These are phyloP conservation scores for Phodopus roborovskii DNA, from an alignment of 2,113 vertebrate genomes.

Conservation along the genomic window DNA sequence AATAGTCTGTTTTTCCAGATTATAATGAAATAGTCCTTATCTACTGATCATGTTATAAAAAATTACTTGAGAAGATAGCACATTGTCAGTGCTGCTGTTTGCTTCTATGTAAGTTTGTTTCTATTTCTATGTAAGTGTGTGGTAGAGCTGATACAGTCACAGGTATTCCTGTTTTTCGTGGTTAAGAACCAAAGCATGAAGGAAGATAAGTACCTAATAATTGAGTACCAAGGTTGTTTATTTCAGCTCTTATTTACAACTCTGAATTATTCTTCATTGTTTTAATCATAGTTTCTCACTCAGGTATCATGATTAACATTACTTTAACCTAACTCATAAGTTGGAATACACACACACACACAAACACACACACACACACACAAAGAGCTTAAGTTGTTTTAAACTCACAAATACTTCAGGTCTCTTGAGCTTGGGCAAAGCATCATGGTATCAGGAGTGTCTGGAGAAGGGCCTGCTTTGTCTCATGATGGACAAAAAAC, in stretches of 20 bases:
- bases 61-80: background rate
- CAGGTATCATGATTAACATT: slow-evolving; percentile 2
- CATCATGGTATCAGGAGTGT: background rate
- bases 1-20: background rate
- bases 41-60: background rate
- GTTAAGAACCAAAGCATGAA: slow-evolving; percentile 40
- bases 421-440: background rate
- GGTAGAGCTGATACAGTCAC: background rate
- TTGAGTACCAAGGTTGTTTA: slow-evolving; percentile 26
- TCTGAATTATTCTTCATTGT: slow-evolving; percentile 36
- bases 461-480: background rate
- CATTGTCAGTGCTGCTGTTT: background rate
- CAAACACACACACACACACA: background rate
- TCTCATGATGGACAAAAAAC: background rate
- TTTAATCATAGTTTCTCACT: slow-evolving; percentile 35
- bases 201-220: slow-evolving; percentile 30
- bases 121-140: slow-evolving; percentile 24
- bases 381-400: background rate
- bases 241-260: slow-evolving; percentile 49
- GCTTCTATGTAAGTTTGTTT: too few relatives aligned
- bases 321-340: slow-evolving; percentile 42
- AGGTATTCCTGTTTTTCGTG: slow-evolving; percentile 69
- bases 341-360: background rate
- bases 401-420: background rate
- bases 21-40: background rate